Base-by-base conservation (phyloP, 2,888 invertebrate species). In the Eupithecia vulgata region DNA sequence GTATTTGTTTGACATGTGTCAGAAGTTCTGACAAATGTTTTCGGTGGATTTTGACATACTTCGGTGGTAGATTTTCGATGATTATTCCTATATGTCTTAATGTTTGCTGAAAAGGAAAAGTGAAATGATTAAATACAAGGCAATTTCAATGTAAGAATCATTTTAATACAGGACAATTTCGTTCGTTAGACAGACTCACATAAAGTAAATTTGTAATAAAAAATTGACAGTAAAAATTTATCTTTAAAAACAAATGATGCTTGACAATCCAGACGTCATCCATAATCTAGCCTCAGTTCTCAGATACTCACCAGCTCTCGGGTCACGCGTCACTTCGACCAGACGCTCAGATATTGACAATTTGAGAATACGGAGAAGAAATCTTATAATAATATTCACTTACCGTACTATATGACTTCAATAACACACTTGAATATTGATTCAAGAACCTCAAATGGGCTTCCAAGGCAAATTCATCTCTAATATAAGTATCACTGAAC, bases 341-440 rank as follows among this genome's bases (percentile, higher is more conserved):
- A n/a, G n/a, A n/a, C n/a, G n/a, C n/a, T n/a, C n/a, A n/a, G n/a
- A n/a, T n/a, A n/a, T n/a, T n/a, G n/a, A n/a, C n/a, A n/a, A 30
- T 30, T 30, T 30, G 30, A 30, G 30, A 3, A 30, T 30, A 30
- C 5, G 13, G 30, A 30, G 13, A 48, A 48, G n/a, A 64, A 64
- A 64, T 52, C 2, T 64, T 5, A 35, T 40, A 25, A 37, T 12
- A 0, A 1, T 35, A 34, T 64, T 37, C n/a, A 74, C 81, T 78
- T 76, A 91, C 91, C 87, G 83, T 79, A 74, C 80, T 75, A 17
- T 85, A 73, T 0, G 77, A 34, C 21, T 85, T 85, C 64, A 87
- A 48, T 7, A 89, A 69, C 13, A 80, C 78, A 5, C 78, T 79
- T 25, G 80, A 71, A 71, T 82, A 89, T n/a, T 81, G 83, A 17